These are phyloP conservation scores for Zootoca vivipara DNA, from an alignment of 2,113 vertebrate genomes.

Conservation along the genomic window DNA sequence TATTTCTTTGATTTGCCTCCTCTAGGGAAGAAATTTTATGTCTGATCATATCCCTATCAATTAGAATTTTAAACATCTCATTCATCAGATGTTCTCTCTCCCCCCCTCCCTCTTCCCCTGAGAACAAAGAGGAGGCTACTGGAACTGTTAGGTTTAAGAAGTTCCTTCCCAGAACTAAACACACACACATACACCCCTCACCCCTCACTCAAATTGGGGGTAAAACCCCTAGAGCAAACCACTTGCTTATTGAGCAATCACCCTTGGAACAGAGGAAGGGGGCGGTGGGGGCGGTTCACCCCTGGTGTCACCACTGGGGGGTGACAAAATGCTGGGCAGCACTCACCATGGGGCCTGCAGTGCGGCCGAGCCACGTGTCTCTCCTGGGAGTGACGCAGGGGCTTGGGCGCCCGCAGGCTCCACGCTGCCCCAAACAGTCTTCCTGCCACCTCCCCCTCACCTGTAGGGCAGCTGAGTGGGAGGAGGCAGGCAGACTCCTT, in stretches of 20 bases:
- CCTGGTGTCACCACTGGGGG: too few species aligned
- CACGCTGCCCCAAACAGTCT: too few species aligned
- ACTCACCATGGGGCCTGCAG: too few species aligned
- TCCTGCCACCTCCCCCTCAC: too few species aligned
- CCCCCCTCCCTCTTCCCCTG: not conserved
- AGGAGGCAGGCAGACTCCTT: too few species aligned
- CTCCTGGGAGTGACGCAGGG: too few species aligned
- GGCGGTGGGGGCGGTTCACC: not conserved
- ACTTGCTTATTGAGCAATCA: not conserved
- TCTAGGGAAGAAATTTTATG: constrained; percentile 22
- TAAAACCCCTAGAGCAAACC: not conserved
- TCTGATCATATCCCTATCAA: constrained; percentile 50
- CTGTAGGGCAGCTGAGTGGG: too few species aligned
- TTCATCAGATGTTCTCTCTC: constrained; percentile 17
- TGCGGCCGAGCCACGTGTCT: too few species aligned
- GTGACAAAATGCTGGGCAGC: too few species aligned
- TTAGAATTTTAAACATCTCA: constrained; percentile 46
- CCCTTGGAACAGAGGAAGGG: not conserved
- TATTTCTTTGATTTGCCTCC: constrained; percentile 41
- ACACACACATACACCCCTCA: too few species aligned
- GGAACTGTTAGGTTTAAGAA: constrained; percentile 47
- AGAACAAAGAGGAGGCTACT: constrained; percentile 43
- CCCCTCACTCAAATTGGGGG: too few species aligned
- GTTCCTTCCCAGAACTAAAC: constrained; percentile 22
- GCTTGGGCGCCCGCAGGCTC: too few species aligned